These are phyloP conservation scores for Boloria euphrosyne DNA, from an alignment of 2,888 invertebrate species.

Conservation along the genomic window DNA sequence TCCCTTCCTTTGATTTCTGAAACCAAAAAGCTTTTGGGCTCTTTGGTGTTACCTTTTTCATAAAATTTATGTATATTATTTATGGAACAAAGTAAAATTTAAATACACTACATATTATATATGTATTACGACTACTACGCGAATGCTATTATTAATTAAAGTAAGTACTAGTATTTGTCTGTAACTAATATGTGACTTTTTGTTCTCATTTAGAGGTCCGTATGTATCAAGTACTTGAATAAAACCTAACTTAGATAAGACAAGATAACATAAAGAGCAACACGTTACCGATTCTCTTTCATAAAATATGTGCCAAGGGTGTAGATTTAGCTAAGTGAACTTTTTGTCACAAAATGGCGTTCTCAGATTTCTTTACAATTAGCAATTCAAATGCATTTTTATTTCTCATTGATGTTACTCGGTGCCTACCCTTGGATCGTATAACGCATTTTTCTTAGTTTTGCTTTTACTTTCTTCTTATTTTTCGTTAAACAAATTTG, in stretches of 20 bases:
- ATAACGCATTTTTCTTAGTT: slow-evolving; percentile 5
- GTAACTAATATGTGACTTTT: too few relatives aligned
- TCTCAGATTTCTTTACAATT: slow-evolving; percentile 50
- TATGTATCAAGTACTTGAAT: not conserved
- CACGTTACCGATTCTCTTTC: not conserved
- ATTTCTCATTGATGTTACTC: slow-evolving; percentile 36
- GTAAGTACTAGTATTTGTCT: too few relatives aligned
- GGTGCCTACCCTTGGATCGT: not conserved
- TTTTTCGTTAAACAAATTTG: not conserved
- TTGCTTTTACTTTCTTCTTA: not conserved
- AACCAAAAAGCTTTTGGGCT: too few relatives aligned
- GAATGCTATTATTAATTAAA: too few relatives aligned
- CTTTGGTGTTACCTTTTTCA: too few relatives aligned
- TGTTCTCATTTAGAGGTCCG: too few relatives aligned
- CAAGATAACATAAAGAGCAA: not conserved
- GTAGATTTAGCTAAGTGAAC: slow-evolving; percentile 27
- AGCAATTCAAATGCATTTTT: slow-evolving; percentile 60
- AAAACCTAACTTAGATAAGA: not conserved
- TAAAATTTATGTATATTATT: too few relatives aligned
- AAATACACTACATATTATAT: too few relatives aligned
- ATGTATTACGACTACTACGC: too few relatives aligned
- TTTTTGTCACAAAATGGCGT: slow-evolving; percentile 41
- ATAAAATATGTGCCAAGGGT: slow-evolving; percentile 20
- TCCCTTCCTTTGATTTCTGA: too few relatives aligned
- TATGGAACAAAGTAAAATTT: too few relatives aligned